Evolutionary conservation across 2,113 vertebrate species (phyloP).

Genomic region (Corythoichthys intestinalis): DNA sequence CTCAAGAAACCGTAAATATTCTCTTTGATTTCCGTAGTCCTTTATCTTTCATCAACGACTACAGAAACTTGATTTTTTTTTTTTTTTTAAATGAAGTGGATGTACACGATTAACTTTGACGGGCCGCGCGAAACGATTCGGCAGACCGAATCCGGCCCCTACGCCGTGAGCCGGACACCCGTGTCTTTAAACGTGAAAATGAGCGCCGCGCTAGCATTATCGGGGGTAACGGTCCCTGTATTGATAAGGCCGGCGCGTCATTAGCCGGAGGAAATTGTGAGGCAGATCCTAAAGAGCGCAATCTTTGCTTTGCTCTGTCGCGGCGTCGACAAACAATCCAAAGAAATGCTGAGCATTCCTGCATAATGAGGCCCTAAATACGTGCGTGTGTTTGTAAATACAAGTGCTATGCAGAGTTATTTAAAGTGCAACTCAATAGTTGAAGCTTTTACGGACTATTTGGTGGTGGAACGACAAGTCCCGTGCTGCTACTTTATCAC

Average conservation of each 20-base stretch:
- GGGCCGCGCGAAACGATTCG: background rate
- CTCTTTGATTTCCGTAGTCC: too few species aligned
- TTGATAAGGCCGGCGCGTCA: conserved; percentile 53
- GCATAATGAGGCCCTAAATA: conserved; percentile 56
- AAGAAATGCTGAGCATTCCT: conserved; percentile 63
- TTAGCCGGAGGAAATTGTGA: conserved; percentile 67
- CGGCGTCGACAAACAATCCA: conserved; percentile 50
- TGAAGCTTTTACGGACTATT: background rate
- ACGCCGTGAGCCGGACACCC: too few species aligned
- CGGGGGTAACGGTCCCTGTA: conserved; percentile 8
- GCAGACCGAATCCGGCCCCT: background rate
- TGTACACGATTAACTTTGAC: too few species aligned
- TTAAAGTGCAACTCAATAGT: background rate
- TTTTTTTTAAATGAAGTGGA: too few species aligned
- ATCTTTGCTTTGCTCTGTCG: conserved; percentile 55
- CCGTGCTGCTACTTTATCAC: background rate
- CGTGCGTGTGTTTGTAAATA: conserved; percentile 26
- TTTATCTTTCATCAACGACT: too few species aligned
- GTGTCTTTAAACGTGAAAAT: conserved; percentile 21
- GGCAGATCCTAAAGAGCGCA: conserved; percentile 58
- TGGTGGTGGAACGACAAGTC: background rate
- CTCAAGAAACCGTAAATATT: too few species aligned
- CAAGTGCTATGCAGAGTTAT: conserved; percentile 18
- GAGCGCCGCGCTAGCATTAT: background rate
- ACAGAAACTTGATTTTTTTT: too few species aligned